Base-by-base conservation (phyloP, 2,113 vertebrate genomes). In the Meles meles region DNA sequence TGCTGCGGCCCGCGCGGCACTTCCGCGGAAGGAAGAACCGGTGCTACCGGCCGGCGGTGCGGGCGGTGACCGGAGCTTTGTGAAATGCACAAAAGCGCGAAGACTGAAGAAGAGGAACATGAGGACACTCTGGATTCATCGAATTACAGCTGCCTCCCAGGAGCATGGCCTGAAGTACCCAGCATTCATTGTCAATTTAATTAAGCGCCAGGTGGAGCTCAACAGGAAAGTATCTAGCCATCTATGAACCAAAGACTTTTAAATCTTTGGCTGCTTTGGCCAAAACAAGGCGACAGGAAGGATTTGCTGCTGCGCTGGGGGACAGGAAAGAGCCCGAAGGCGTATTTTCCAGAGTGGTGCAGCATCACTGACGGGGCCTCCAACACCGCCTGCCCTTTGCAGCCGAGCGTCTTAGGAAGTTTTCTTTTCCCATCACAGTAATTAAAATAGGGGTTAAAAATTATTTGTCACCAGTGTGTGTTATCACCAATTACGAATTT, bases 181-280 rank as follows among this genome's bases (percentile, higher is more conserved):
- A n/a, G n/a, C n/a, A n/a, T n/a, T n/a, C n/a, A n/a, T n/a, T n/a
- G n/a, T n/a, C n/a, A n/a, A n/a, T n/a, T n/a, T n/a, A n/a, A n/a
- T n/a, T n/a, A n/a, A 99, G 99, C 99, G 98, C 83, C 99, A 99
- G 59, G 99, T 99, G 96, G 99, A 99, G 97, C 98, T 99, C 96
- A 99, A 99, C 82, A 98, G 99, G 87, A 99, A 99, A 1, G 98
- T 99, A 1, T 2, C 82, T 99, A 94, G 99, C 99, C 1, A 98
- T 99, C 98, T 99, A 99, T 0, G 99, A 99, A 90, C 99, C 99
- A 1, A 99, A 99, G 85, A 99, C 99, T 0, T 99, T 99, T 98
- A 99, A 99, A 47, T 99, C 99, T 2, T 97, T 99, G 1, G 99
- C 99, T 0, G 99, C 99, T 37, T 97, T 99, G 93, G 99, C 99